Base-by-base conservation (phyloP, 2,888 invertebrate species). In the Fragum sueziense region DNA sequence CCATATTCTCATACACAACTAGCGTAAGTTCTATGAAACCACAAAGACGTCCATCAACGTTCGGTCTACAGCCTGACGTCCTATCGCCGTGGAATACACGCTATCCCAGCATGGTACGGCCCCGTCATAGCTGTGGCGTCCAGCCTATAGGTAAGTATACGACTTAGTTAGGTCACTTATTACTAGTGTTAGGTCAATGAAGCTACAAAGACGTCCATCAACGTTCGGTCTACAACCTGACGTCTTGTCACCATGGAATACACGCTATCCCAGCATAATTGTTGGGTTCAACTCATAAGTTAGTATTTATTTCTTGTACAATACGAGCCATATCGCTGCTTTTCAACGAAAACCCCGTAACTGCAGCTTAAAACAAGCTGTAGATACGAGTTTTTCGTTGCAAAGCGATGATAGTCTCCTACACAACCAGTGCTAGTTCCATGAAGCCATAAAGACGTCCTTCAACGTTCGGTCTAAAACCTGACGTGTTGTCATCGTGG, bases 11-110 rank as follows among this genome's bases (percentile, higher is more conserved):
- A 33, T 90, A 88, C 78, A 83, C 85, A 11, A 80, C 87, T 1
- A 68, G 77, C 34, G 81, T 89, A 6, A 87, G 88, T 11, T 52
- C 76, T 2, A 57, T 59, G 11, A 68, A 68, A n/a, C 62, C 52
- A 7, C 73, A 54, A 34, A 57, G 72, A 29, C 76, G 74, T 17
- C 37, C 70, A 54, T 41, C 73, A 33, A 57, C 59, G 14, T 67
- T 74, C 41, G 70, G 79, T 59, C 61, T 77, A n/a, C 75, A 76
- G 67, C 57, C 76, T 27, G 69, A 80, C 31, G 79, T 89, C 27
- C 78, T 89, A 27, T 86, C 86, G 11, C 90, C 89, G 0, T 90
- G 90, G 90, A 82, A 82, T n/a, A 76, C 85, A 17, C 82, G 85
- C 27, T 79, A 89, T n/a, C 87, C 90, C 0, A 82, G 84, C 70